phyloP scores from a whole-genome alignment of 2,888 invertebrate genomes.

The Agonopterix subpropinquella region DNA sequence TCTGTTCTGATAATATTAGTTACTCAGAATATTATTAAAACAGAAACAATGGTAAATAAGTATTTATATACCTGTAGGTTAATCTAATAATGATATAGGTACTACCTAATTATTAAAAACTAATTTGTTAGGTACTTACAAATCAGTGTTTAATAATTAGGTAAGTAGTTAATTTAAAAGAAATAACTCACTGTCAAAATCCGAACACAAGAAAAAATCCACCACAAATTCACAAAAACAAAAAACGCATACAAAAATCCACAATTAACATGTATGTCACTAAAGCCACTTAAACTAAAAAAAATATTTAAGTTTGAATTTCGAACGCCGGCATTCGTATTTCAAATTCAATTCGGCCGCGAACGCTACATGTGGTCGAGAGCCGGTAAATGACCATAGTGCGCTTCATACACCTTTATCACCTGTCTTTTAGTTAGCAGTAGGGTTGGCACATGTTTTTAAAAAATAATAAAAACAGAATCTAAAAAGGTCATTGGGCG shows the following conservation, averaged over 20 bases:
- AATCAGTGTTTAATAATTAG: too few relatives aligned
- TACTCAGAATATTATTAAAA: too few relatives aligned
- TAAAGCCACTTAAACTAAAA: not conserved
- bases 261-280: not conserved
- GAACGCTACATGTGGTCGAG: conserved; percentile 45
- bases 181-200: not conserved
- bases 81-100: too few relatives aligned
- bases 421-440: conserved; percentile 27
- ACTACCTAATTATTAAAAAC: too few relatives aligned
- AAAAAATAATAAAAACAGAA: too few relatives aligned
- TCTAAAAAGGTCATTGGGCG: too few relatives aligned
- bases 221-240: not conserved
- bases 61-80: too few relatives aligned
- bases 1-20: too few relatives aligned
- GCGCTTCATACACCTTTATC: conserved; percentile 27
- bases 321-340: conserved; percentile 30
- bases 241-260: not conserved
- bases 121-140: not conserved
- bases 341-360: conserved; percentile 37
- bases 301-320: conserved; percentile 12
- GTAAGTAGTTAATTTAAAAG: not conserved
- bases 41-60: too few relatives aligned
- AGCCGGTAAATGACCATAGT: conserved; percentile 56
- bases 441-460: conserved; percentile 5
- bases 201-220: not conserved